These are phyloP conservation scores for Temnothorax ravouxi DNA, from an alignment of 2,888 invertebrate genomes.

Conservation along the genomic window DNA sequence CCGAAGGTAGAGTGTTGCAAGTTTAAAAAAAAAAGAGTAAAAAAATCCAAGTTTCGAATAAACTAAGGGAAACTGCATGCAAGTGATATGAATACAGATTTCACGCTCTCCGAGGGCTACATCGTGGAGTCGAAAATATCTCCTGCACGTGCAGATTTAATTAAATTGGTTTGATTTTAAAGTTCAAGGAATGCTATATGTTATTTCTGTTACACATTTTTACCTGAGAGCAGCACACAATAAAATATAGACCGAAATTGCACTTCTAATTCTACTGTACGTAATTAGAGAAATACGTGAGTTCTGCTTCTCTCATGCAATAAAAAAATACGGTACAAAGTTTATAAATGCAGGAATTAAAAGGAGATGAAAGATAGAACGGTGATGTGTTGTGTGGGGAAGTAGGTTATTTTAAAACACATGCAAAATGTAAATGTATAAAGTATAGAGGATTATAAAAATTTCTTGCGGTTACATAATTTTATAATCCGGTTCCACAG, in stretches of 20 bases:
- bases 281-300: conserved; percentile 27
- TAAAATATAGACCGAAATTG: conserved; percentile 24
- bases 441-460: conserved; percentile 13
- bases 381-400: not conserved
- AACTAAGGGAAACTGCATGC: not conserved
- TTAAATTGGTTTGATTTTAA: conserved; percentile 30
- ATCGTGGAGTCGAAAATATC: conserved; percentile 6
- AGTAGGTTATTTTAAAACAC: conserved; percentile 21
- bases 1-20: not conserved
- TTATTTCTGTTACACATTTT: conserved; percentile 26
- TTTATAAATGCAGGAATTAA: conserved; percentile 35
- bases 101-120: not conserved
- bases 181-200: conserved; percentile 31
- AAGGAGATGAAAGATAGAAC: conserved; percentile 8
- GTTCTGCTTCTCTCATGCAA: conserved; percentile 6
- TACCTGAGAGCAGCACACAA: not conserved
- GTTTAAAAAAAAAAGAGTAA: not conserved
- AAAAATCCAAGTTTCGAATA: not conserved
- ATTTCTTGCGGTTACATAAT: conserved; percentile 21
- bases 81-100: not conserved
- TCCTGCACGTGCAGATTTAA: conserved; percentile 16
- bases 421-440: conserved; percentile 1
- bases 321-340: conserved; percentile 11
- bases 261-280: conserved; percentile 9
- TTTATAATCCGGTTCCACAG: not conserved